Evolutionary conservation across 2,797 vertebrate genomes (phyloP), one percentile per base, ranked within the genome.

Genomic region (Carduelis carduelis): DNA sequence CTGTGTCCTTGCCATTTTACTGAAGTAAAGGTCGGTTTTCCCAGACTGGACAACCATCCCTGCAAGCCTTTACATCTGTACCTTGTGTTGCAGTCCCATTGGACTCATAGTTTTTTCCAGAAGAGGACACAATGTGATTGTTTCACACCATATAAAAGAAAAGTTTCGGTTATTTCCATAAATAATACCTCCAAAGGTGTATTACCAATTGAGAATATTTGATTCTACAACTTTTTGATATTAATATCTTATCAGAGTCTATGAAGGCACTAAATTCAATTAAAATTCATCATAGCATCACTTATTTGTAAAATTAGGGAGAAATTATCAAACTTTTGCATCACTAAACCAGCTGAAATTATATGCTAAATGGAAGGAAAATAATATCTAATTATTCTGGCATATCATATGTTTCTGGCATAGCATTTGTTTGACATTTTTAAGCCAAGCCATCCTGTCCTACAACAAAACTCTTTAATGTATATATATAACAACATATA

Each of bases 401-500:
- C 35, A 28, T 59, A 6, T 59, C 34, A 37, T 37, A 18, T 79
- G 52, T 91, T 95, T 93, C 66, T 93, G 75, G 46, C 72, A 53
- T 89, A 83, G n/a, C 65, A 91, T 77, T 85, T 96, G 63, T 86
- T 74, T 88, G 69, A 43, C 16, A 1, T 96, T 95, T 95, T 96
- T 93, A 90, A 96, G 80, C 86, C 70, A 80, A 96, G 66, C 37
- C 61, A 60, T 59, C 39, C 35, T 89, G 69, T 89, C 77, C 81
- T 87, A 87, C 59, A 95, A 53, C 82, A 90, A 95, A 97, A 86
- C 63, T 93, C 69, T 61, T 92, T 90, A 90, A 93, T 74, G 55
- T 75, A 19, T 64, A 61, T n/a, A 2, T 32, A 14, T 27, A 37
- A 18, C 19, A 28, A 27, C 8, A 7, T 12, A 5, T 55, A 61